Percentiles rank a stretch among this genome's conserved stretches.
Conservation (phyloP, 1,140 invertebrate species). For the Philaenus spumarius region DNA sequence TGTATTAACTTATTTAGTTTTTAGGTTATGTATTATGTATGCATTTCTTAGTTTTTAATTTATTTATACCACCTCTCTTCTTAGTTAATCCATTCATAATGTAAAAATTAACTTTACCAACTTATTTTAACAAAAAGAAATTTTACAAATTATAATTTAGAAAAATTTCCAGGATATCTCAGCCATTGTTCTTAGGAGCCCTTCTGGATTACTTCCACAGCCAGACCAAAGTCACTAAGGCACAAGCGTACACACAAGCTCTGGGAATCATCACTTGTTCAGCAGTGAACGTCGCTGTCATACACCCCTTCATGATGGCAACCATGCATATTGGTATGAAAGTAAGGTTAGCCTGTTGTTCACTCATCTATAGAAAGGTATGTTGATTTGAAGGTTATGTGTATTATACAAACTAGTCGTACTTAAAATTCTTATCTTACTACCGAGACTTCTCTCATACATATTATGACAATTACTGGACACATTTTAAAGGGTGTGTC, state of each 20-base stretch:
- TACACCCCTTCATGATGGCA: constrained; percentile 73
- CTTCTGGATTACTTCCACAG: constrained; percentile 60
- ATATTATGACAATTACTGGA: neutral
- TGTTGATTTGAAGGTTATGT: no score
- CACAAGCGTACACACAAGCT: constrained; percentile 59
- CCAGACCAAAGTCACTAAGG: constrained; percentile 36
- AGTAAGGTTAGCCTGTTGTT: constrained; percentile 66
- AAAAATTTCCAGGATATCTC: constrained; percentile 54
- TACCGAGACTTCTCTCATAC: constrained; percentile 34
- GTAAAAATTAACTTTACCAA: no score
- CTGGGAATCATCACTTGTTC: constrained; percentile 60
- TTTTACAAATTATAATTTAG: no score
- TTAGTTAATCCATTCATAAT: no score
- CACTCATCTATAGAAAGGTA: constrained; percentile 78
- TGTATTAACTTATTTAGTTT: no score
- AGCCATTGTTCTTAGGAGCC: constrained; percentile 63
- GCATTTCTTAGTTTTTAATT: no score
- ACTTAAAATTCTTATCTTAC: no score
- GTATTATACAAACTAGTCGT: no score
- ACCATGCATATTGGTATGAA: constrained; percentile 70
- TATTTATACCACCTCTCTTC: no score
- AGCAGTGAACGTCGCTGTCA: constrained; percentile 58
- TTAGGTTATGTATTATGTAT: no score
- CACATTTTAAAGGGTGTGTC: no score
- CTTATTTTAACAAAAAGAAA: no score